Percentiles rank a stretch among this genome's conserved stretches.
phyloP scores from a whole-genome alignment of 2,888 invertebrate species.

The Frankliniella fusca region DNA sequence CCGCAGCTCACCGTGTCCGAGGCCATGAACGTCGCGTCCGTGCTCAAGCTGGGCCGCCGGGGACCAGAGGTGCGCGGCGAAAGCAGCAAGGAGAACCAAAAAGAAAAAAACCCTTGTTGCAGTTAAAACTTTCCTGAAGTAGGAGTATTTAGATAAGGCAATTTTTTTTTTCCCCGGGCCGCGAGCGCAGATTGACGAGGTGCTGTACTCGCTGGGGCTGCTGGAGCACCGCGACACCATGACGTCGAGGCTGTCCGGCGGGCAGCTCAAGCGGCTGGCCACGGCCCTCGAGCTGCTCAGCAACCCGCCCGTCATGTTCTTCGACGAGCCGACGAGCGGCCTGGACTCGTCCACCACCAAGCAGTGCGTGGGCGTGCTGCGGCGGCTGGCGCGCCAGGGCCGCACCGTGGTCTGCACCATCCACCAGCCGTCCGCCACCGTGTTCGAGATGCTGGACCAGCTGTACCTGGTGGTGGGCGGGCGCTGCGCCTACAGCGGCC shows the following conservation, averaged over 20 bases:
- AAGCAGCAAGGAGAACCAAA: no score
- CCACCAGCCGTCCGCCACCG: constrained; percentile 83
- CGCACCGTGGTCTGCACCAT: constrained; percentile 83
- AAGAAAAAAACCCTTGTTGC: no score
- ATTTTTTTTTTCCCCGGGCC: no score
- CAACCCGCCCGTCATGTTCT: constrained; percentile 87
- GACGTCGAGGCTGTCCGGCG: constrained; percentile 74
- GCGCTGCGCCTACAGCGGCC: constrained; percentile 74
- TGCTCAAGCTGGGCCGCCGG: constrained; percentile 71
- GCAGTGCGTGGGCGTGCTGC: constrained; percentile 74
- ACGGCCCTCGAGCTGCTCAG: constrained; percentile 87
- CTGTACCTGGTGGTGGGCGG: constrained; percentile 79
- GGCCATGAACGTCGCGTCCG: constrained; percentile 79
- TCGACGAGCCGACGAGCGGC: constrained; percentile 91
- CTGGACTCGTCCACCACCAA: constrained; percentile 77
- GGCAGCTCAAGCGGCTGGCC: constrained; percentile 83
- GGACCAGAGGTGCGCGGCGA: not conserved
- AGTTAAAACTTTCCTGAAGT: no score
- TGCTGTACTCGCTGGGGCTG: constrained; percentile 72
- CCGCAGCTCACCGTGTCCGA: constrained; percentile 79
- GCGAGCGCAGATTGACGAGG: constrained; percentile 66
- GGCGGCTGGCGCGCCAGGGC: constrained; percentile 75
- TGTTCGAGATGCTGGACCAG: constrained; percentile 85
- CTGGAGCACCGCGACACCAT: constrained; percentile 61
- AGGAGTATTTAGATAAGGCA: no score